These are phyloP conservation scores for Ceratotherium simum DNA, from an alignment of 2,113 vertebrate genomes.

Conservation along the genomic window DNA sequence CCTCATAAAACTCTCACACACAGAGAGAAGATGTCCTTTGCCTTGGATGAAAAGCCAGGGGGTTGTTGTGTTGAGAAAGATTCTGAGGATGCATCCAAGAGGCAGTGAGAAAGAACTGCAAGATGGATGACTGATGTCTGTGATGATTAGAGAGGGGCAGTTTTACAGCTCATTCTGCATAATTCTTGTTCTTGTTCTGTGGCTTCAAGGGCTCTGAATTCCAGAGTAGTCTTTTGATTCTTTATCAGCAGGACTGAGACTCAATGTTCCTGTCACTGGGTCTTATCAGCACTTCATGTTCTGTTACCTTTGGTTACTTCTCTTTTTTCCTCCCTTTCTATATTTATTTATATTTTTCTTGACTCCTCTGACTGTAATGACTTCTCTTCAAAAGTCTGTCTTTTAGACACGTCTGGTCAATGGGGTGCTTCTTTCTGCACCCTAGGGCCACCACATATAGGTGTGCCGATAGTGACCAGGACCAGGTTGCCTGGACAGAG, in stretches of 20 bases:
- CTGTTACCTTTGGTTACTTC: not conserved
- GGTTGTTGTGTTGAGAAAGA: not conserved
- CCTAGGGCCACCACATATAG: not conserved
- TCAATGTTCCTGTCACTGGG: not conserved
- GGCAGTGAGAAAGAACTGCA: not conserved
- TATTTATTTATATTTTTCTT: not conserved
- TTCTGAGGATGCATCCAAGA: not conserved
- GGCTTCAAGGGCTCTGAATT: not conserved
- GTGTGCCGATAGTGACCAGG: not conserved
- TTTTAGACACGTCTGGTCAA: not conserved
- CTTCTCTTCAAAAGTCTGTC: not conserved
- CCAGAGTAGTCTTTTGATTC: not conserved
- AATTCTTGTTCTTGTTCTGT: not conserved
- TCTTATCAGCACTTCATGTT: not conserved
- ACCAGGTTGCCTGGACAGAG: not conserved
- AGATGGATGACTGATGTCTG: not conserved
- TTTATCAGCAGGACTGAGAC: not conserved
- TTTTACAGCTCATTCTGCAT: accelerated
- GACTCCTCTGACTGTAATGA: conserved; percentile 8
- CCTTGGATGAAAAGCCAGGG: not conserved
- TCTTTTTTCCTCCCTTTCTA: not conserved
- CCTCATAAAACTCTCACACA: not conserved
- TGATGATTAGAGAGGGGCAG: not conserved
- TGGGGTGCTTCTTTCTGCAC: not conserved
- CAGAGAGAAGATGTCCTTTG: not conserved